Conservation (phyloP, 2,888 invertebrate species). For the Chirona hameri region DNA sequence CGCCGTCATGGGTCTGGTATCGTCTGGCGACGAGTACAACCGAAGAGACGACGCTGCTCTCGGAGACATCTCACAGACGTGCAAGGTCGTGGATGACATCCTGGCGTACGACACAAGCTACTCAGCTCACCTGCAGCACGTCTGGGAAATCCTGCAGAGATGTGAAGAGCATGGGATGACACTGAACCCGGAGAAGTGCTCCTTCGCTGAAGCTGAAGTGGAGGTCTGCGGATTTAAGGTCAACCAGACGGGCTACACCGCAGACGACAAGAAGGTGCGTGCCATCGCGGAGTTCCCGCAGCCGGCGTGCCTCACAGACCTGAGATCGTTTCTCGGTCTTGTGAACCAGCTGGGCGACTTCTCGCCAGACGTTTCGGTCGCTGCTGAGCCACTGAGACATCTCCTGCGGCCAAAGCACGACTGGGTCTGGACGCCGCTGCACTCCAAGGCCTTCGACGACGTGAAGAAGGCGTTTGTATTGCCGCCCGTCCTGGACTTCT, state of each 20-base stretch:
- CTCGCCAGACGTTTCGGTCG: not conserved
- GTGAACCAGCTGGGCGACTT: slow-evolving; percentile 32
- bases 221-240: not conserved
- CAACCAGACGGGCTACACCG: not conserved
- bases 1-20: not conserved
- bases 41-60: not conserved
- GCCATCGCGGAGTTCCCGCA: slow-evolving; percentile 33
- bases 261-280: slow-evolving; percentile 24
- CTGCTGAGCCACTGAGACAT: slow-evolving; percentile 31
- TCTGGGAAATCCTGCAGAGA: not conserved
- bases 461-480: slow-evolving; percentile 30
- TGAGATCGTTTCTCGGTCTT: slow-evolving; percentile 33
- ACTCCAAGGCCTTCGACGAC: slow-evolving; percentile 24
- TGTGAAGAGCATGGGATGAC: not conserved
- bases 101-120: not conserved
- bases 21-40: not conserved
- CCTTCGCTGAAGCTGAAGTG: not conserved
- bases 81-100: not conserved
- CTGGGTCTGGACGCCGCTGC: slow-evolving; percentile 28
- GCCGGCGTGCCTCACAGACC: slow-evolving; percentile 32
- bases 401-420: slow-evolving; percentile 13
- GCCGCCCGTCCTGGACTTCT: slow-evolving; percentile 22
- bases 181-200: not conserved
- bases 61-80: not conserved
- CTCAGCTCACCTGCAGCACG: not conserved